Evolutionary conservation across 2,888 invertebrate genomes (phyloP).

Genomic region (Micoletzkya japonica): DNA sequence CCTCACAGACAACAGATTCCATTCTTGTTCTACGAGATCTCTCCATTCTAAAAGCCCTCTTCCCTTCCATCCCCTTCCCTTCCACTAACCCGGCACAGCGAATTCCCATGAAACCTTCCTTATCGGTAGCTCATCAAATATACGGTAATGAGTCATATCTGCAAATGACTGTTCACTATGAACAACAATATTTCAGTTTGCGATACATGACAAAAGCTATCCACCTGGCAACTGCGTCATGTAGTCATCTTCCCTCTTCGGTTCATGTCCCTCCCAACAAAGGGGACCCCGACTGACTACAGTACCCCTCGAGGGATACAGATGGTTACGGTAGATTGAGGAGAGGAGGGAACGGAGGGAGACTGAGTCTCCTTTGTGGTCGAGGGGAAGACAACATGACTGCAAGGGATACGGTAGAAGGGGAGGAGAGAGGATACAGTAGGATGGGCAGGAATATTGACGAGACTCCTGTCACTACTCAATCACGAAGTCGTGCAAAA

Average conservation of each 20-base stretch:
- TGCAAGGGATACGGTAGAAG: slow-evolving; percentile 26
- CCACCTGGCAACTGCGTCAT: slow-evolving; percentile 38
- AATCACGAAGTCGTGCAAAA: too few species aligned
- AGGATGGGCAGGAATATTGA: too few species aligned
- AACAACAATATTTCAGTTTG: background rate
- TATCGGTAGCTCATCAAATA: background rate
- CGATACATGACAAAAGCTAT: background rate
- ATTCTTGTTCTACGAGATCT: slow-evolving; percentile 2
- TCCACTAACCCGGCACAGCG: background rate
- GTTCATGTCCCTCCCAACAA: slow-evolving; percentile 41
- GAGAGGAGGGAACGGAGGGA: slow-evolving; percentile 30
- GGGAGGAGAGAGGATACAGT: background rate
- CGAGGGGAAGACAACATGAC: slow-evolving; percentile 45
- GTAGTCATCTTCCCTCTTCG: slow-evolving; percentile 43
- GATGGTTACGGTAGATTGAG: background rate
- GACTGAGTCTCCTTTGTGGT: slow-evolving; percentile 41
- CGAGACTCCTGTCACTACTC: too few species aligned
- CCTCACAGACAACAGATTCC: slow-evolving; percentile 16
- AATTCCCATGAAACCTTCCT: background rate
- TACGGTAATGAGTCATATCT: slow-evolving; percentile 18
- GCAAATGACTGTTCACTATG: background rate
- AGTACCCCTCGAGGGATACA: slow-evolving; percentile 11
- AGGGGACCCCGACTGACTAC: slow-evolving; percentile 50
- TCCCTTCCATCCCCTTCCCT: background rate
- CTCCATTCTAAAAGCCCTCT: slow-evolving; percentile 5